These are phyloP conservation scores for Temnopleurus reevesii DNA, from an alignment of 53 echinoderm and acorn worm species.

Conservation along the genomic window DNA sequence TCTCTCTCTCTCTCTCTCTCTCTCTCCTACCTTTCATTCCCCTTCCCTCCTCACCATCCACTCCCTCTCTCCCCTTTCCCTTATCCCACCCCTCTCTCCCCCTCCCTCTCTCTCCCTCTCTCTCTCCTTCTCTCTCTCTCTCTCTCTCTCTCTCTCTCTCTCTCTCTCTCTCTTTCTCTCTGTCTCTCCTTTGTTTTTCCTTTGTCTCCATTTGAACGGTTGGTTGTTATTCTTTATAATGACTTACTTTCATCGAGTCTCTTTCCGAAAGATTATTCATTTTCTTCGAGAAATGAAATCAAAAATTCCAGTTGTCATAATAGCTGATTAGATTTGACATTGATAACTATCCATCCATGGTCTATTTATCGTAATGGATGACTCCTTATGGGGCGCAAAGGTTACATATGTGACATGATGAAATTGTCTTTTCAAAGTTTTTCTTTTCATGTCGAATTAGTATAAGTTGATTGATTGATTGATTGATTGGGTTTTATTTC, in stretches of 20 bases:
- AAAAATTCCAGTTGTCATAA: background rate
- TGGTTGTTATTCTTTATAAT: no score
- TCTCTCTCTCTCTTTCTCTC: background rate
- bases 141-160: background rate
- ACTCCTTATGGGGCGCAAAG: background rate
- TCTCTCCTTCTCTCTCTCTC: background rate
- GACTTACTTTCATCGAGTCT: no score
- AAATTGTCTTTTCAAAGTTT: background rate
- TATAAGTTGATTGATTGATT: no score
- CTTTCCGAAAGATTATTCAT: no score
- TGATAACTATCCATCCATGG: background rate
- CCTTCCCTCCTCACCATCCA: background rate
- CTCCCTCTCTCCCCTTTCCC: background rate
- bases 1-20: background rate
- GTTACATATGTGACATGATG: background rate
- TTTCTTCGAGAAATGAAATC: background rate
- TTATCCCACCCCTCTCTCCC: background rate
- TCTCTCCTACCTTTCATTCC: background rate
- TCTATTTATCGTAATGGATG: conserved; percentile 2
- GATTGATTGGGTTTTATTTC: no score
- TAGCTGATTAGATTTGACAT: background rate
- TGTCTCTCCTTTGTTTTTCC: background rate
- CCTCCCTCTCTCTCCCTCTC: background rate
- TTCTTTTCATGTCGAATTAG: no score
- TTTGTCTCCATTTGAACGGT: background rate